Evolutionary conservation across 2,888 invertebrate genomes (phyloP).

Genomic region (Pheosia gnoma): DNA sequence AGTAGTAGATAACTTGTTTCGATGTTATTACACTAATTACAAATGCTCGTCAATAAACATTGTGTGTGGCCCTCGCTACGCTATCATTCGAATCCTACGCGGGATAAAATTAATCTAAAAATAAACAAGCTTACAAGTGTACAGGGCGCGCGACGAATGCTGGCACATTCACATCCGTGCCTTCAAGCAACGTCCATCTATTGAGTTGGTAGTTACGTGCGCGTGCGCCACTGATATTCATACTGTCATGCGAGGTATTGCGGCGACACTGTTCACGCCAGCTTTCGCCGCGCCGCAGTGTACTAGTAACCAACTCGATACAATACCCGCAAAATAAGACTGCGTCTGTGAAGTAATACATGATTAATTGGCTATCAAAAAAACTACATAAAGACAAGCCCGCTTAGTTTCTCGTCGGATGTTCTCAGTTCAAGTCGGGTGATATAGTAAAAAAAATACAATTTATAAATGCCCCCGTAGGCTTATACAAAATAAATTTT

Average conservation of each 20-base stretch:
- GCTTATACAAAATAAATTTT: no score
- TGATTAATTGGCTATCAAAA: no score
- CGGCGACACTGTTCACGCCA: not conserved
- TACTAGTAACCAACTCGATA: not conserved
- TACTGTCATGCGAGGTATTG: not conserved
- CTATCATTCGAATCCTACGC: conserved; percentile 9
- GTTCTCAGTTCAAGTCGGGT: no score
- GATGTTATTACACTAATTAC: not conserved
- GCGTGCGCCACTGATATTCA: not conserved
- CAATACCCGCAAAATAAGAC: no score
- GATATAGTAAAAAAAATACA: no score
- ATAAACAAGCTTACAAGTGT: conserved; percentile 3
- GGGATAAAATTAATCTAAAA: conserved; percentile 7
- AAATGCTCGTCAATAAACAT: not conserved
- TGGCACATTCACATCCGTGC: not conserved
- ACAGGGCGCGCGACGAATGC: not conserved
- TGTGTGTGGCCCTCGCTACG: not conserved
- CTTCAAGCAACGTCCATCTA: no score
- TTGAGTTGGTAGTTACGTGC: no score
- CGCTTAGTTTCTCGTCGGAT: no score
- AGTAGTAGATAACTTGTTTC: not conserved
- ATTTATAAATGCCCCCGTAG: no score
- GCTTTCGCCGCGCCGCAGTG: not conserved
- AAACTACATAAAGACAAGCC: no score
- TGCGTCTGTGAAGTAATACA: no score